Evolutionary conservation across 2,113 vertebrate genomes (phyloP).

Genomic region (Psilopsiagon aurifrons): DNA sequence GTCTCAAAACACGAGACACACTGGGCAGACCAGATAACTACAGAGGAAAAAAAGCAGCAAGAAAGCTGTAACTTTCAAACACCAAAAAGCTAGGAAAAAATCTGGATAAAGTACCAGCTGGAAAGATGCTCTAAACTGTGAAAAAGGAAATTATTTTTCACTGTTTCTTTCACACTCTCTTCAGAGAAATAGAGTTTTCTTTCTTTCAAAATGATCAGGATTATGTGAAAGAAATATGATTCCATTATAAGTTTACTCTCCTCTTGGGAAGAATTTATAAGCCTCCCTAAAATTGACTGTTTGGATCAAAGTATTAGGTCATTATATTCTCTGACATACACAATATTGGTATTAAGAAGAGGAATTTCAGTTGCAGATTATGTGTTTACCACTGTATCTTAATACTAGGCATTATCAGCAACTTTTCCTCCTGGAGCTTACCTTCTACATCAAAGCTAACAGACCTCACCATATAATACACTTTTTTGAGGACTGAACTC

Average conservation of each 20-base stretch:
- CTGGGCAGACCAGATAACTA: not conserved
- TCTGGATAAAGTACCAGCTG: not conserved
- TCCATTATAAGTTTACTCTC: constrained; percentile 6
- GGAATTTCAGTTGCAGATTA: constrained; percentile 14
- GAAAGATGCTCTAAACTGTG: not conserved
- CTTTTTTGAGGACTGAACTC: not conserved
- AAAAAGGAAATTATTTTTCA: constrained; percentile 26
- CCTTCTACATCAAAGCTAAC: not conserved
- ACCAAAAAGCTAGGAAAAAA: not conserved
- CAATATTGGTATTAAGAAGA: constrained; percentile 8
- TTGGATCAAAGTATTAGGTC: constrained; percentile 1
- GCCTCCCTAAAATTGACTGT: not conserved
- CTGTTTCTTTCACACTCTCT: not conserved
- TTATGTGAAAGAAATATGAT: not conserved
- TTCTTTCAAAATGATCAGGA: constrained; percentile 16
- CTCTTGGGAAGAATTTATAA: not conserved
- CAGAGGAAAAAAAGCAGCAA: not conserved
- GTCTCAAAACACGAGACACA: not conserved
- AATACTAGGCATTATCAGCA: not conserved
- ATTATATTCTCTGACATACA: not conserved
- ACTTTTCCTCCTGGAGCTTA: not conserved
- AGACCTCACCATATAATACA: not conserved
- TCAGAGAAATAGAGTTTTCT: not conserved
- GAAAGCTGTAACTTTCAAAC: not conserved
- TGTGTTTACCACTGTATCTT: not conserved